Conservation (phyloP, 2,797 vertebrate genomes). For the Cheirogaleus major region DNA sequence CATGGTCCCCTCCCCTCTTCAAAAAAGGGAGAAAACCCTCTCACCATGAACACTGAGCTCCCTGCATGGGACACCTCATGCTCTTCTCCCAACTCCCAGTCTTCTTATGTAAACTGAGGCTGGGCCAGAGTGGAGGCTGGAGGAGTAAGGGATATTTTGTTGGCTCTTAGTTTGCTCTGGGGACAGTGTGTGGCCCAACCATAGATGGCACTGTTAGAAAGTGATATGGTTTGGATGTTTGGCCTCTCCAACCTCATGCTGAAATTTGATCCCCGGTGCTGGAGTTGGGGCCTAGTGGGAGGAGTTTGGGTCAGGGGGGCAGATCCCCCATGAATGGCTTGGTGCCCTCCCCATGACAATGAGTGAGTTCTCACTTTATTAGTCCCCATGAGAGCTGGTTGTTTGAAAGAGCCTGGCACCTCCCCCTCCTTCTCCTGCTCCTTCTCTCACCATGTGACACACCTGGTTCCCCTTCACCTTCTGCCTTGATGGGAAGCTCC, state of each 20-base stretch:
- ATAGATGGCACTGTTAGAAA: background rate
- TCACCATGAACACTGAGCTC: background rate
- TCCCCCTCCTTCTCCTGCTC: background rate
- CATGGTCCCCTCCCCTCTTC: rapidly evolving
- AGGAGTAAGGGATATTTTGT: background rate
- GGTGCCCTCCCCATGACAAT: background rate
- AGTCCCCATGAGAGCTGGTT: background rate
- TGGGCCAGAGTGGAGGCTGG: background rate
- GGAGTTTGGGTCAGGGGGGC: background rate
- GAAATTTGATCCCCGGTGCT: too few relatives aligned
- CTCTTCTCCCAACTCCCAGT: background rate
- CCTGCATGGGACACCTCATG: background rate
- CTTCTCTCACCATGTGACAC: background rate
- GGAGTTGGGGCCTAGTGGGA: too few relatives aligned
- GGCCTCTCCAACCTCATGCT: background rate
- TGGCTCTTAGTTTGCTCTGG: background rate
- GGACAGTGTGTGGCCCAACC: background rate
- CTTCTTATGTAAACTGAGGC: background rate
- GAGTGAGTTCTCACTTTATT: background rate
- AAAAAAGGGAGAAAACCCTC: background rate
- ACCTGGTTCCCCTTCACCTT: background rate
- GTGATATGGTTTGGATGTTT: background rate
- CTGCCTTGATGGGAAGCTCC: background rate
- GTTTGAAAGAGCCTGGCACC: background rate
- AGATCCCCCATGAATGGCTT: background rate